Base-by-base conservation (phyloP, 2,113 vertebrate genomes). In the Centropus bengalensis region DNA sequence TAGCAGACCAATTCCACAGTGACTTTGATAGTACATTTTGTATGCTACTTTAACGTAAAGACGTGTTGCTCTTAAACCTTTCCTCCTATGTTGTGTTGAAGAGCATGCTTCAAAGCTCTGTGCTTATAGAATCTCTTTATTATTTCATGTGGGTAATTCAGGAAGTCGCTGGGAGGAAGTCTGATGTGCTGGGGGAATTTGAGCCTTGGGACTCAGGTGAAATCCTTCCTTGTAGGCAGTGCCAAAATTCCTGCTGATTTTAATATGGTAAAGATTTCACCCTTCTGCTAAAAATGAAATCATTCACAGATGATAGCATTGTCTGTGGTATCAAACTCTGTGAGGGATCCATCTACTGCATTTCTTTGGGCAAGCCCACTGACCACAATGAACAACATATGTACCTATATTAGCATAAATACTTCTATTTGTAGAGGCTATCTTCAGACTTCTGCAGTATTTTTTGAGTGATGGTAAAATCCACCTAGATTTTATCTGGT, bases 101-200 rank as follows among this genome's bases (percentile, higher is more conserved):
- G 49, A 78, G 56, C 54, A 32, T 47, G 19, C 60, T 79, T 56
- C n/a, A 27, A 76, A 71, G 23, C 54, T 42, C 30, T 56, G 28
- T 81, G 62, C 80, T 93, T 93, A 76, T 69, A 58, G 69, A 94
- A 18, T 38, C n/a, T 80, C 73, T 30, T 10, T 71, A 47, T 77
- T n/a, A 15, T 81, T 80, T 88, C 36, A 27, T 38, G 38, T 33
- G 76, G 20, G 75, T 40, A 32, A 60, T 49, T 73, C 27, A 71
- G 64, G 26, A 23, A 80, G 16, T 33, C 33, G 78, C 14, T 12
- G 32, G 70, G 45, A 71, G 32, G 80, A 87, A 80, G 12, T 20
- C 20, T 82, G 49, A 8, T 38, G 5, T 26, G 3, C 21, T 0
- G 0, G 30, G 16, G 26, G 3, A 45, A n/a, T 30, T 44, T 51